These are phyloP conservation scores for Hippocampus abdominalis DNA, from an alignment of 2,113 vertebrate genomes.

Conservation along the genomic window DNA sequence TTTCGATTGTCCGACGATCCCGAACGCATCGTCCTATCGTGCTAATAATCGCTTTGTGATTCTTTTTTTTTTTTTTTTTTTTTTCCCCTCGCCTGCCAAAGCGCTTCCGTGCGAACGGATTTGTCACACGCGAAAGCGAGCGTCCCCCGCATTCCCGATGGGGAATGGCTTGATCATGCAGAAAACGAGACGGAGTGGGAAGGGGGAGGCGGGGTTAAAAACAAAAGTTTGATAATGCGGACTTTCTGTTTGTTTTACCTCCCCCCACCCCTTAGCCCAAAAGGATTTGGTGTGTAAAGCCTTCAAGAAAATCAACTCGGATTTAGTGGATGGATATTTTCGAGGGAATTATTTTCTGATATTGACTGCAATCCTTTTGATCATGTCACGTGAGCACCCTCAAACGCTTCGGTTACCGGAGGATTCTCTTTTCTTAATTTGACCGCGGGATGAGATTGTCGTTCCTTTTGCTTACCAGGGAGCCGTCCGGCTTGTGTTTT, in stretches of 20 bases:
- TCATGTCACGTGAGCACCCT: not conserved
- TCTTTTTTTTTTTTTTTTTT: conserved; percentile 22
- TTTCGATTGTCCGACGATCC: conserved; percentile 9
- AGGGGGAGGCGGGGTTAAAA: conserved; percentile 22
- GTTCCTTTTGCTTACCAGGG: conserved; percentile 38
- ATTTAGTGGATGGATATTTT: conserved; percentile 9
- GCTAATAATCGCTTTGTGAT: conserved; percentile 22
- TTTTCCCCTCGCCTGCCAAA: conserved; percentile 26
- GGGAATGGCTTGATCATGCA: conserved; percentile 59
- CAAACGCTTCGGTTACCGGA: not conserved
- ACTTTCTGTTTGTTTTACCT: conserved; percentile 43
- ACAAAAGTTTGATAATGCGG: conserved; percentile 22
- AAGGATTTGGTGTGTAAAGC: conserved; percentile 16
- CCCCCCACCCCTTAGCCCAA: conserved; percentile 28
- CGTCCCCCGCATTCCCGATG: conserved; percentile 48
- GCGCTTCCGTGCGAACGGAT: conserved; percentile 32
- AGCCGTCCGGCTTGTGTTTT: conserved; percentile 18
- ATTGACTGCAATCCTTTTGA: not conserved
- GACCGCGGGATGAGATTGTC: conserved; percentile 16
- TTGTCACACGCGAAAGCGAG: conserved; percentile 5
- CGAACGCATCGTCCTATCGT: conserved; percentile 13
- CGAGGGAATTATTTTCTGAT: not conserved
- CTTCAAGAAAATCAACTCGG: not conserved
- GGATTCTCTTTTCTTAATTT: conserved; percentile 29
- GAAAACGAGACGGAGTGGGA: conserved; percentile 41